Conservation (phyloP, 2,888 invertebrate genomes). For the Petrolisthes cinctipes region DNA sequence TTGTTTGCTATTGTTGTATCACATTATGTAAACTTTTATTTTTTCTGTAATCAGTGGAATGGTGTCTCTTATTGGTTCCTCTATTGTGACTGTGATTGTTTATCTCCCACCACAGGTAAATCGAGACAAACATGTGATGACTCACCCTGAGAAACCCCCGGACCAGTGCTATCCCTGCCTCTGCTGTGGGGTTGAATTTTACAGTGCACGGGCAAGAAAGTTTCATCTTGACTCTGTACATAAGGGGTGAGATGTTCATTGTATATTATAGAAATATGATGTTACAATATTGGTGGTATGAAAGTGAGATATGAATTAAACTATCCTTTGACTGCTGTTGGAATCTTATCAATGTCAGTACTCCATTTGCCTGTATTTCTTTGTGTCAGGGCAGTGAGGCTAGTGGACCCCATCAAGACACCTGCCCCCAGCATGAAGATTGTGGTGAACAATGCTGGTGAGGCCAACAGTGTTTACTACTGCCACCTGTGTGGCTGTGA, state of each 20-base stretch:
- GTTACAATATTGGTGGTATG: too few species aligned
- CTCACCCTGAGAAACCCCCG: conserved; percentile 70
- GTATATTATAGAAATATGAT: too few species aligned
- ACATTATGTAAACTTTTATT: too few species aligned
- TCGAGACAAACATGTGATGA: conserved; percentile 75
- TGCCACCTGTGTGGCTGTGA: conserved; percentile 78
- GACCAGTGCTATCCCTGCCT: conserved; percentile 71
- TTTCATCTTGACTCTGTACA: conserved; percentile 75
- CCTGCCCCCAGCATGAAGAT: conserved; percentile 74
- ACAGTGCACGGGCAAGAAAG: conserved; percentile 74
- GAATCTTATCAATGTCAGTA: too few species aligned
- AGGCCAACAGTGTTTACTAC: conserved; percentile 73
- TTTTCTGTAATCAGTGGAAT: too few species aligned
- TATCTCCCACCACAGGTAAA: conserved; percentile 69
- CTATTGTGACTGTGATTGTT: too few species aligned
- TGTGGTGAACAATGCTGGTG: conserved; percentile 73
- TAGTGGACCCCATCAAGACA: conserved; percentile 72
- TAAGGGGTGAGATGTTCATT: conserved; percentile 69
- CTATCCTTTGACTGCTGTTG: too few species aligned
- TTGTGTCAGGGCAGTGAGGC: conserved; percentile 69
- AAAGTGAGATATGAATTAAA: too few species aligned
- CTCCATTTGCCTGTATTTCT: not conserved
- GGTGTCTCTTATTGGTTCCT: too few species aligned
- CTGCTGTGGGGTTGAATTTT: conserved; percentile 75
- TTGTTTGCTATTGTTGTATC: too few species aligned